A percentile compares a stretch with the other conserved stretches of the same genome.
Evolutionary conservation across 2,888 invertebrate genomes (phyloP).

Genomic region (Drosophila formosana): DNA sequence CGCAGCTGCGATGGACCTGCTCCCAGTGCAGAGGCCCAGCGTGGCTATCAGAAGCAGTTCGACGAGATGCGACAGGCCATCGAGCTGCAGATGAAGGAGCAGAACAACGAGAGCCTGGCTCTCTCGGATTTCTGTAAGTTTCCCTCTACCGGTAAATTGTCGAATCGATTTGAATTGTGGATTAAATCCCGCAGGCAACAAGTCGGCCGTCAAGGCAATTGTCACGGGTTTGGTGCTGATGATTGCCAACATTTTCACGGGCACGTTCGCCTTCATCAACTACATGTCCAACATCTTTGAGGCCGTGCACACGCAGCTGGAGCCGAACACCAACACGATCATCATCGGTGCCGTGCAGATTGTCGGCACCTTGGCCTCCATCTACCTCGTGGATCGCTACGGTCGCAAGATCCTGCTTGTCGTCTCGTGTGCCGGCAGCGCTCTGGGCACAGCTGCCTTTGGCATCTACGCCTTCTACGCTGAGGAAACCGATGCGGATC

Average conservation of each 20-base stretch:
- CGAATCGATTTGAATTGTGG: background rate
- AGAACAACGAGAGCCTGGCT: slow-evolving; percentile 23
- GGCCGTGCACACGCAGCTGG: slow-evolving; percentile 67
- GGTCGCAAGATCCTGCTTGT: slow-evolving; percentile 75
- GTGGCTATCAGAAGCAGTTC: slow-evolving; percentile 54
- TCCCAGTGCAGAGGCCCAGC: slow-evolving; percentile 59
- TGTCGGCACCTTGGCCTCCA: slow-evolving; percentile 70
- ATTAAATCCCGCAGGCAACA: slow-evolving; percentile 56
- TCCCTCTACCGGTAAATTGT: too few species aligned
- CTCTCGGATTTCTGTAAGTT: slow-evolving; percentile 67
- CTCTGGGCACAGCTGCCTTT: slow-evolving; percentile 66
- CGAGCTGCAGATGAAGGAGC: slow-evolving; percentile 39
- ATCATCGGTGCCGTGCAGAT: slow-evolving; percentile 79
- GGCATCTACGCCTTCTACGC: slow-evolving; percentile 72
- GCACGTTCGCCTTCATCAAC: slow-evolving; percentile 76
- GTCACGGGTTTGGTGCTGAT: slow-evolving; percentile 66
- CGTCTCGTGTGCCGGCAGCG: slow-evolving; percentile 67
- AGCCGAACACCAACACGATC: slow-evolving; percentile 79
- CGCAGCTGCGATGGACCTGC: slow-evolving; percentile 57
- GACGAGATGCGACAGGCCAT: slow-evolving; percentile 56
- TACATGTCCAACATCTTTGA: slow-evolving; percentile 81
- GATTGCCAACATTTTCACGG: slow-evolving; percentile 71
- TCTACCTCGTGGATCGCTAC: slow-evolving; percentile 73
- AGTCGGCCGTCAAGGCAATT: slow-evolving; percentile 65
- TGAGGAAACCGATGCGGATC: slow-evolving; percentile 54